Evolutionary conservation across 2,888 invertebrate genomes (phyloP), one percentile per base, ranked within the genome.

Genomic region (Tridacna gigas): DNA sequence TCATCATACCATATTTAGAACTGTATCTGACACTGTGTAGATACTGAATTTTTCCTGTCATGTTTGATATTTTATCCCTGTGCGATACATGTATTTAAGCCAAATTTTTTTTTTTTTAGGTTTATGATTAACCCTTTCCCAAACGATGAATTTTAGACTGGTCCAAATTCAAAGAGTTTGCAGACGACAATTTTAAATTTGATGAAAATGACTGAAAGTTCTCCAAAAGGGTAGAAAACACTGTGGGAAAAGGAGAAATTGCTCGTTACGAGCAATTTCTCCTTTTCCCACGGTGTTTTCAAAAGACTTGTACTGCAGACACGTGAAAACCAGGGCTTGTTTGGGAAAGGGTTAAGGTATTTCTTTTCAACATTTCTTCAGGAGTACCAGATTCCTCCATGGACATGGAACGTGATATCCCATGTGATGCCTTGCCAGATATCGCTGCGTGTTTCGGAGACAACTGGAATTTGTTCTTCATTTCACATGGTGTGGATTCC

Each of bases 381-480:
- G 63, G 22, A 4, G 15, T 4, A n/a, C 63, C 63, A 63, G 63
- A 63, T 22, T 22, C 63, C 13, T 22, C 63, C 15, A 22, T 63
- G 12, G 56, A 56, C 20, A 63, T 22, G 13, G n/a, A n/a, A 25
- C 18, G 9, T 20, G 56, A 56, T n/a, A n/a, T 63, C 12, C 63
- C 63, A 13, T 1, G 4, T 20, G 7, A n/a, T 22, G 63, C 63
- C 22, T 63, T 63, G 22, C 63, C 63, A 63, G 63, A 63, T 4
- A 63, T 63, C 4, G 63, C 63, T 2, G 3, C 1, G 4, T 63
- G 63, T 22, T 63, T 63, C 13, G 63, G 63, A 22, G 13, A 63
- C 22, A 63, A 63, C 63, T 63, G 63, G 63, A 22, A 63, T 13
- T 63, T 63, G 63, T 63, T 63, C 63, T 63, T 63, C 25, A 25